Evolutionary conservation across 2,797 vertebrate genomes (phyloP), one percentile per base, ranked within the genome.

Genomic region (Microctenopoma lineatum): DNA sequence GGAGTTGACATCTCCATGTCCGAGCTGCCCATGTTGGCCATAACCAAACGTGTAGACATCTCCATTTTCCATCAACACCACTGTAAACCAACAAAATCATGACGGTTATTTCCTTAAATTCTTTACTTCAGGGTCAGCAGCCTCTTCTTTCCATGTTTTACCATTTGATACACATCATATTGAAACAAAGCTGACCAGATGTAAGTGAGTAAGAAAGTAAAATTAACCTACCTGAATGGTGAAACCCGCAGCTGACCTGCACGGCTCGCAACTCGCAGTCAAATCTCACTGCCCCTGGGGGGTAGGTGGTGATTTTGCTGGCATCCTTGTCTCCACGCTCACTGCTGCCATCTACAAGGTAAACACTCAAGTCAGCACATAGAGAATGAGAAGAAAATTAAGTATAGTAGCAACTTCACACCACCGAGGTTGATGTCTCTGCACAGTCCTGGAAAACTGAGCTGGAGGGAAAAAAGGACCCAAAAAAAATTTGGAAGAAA

Each of bases 21-120:
- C 98, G 5, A 99, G 96, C 41, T 99, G 98, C 4, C 98, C 98
- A 34, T 99, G 98, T 69, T 99, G 98, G 26, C 98, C 98, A 27
- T 99, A 99, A 71, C 98, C 98, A 91, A 99, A 99, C 0, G 97
- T 98, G 88, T 97, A 99, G 81, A 99, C 98, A 59, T 99, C 97
- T 74, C 98, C 98, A 65, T 98, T 99, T 84, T 98, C 97, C 98
- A 99, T 98, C 80, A 99, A 91, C 72, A 99, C 96, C 92, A 98
- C 98, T 99, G 84, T 0, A 66, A 77, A 71, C 16, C 10, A 81
- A 52, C 10, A 73, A 0, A 56, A 74, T 5, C 9, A 60, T 8
- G 4, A 65, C 3, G 26, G 7, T 67, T 47, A 53, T 8, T 51
- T 41, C 29, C 13, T 18, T 11, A 7, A 2, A n/a, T 48, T 42